Conservation (phyloP, 2,113 vertebrate genomes). For the Lonchura striata region DNA sequence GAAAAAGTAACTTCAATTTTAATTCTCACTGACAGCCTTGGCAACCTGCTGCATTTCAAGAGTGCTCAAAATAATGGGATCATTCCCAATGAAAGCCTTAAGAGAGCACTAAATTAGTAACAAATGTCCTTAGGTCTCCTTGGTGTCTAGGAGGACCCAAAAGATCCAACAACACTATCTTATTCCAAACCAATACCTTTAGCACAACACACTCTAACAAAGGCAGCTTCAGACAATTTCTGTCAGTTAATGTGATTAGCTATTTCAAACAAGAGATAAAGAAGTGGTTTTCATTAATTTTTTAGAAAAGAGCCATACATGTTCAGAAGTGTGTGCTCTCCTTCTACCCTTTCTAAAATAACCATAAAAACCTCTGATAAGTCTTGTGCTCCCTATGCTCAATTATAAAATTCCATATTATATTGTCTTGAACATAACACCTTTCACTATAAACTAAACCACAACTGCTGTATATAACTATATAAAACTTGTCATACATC, state of each 20-base stretch:
- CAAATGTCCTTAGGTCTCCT: not conserved
- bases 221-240: not conserved
- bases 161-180: not conserved
- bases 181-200: not conserved
- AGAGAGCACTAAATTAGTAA: not conserved
- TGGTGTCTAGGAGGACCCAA: not conserved
- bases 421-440: not conserved
- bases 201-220: not conserved
- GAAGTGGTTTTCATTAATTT: not conserved
- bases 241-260: not conserved
- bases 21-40: not conserved
- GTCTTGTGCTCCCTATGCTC: not conserved
- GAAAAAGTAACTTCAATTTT: not conserved
- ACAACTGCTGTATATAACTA: rapidly evolving
- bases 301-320: not conserved
- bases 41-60: not conserved
- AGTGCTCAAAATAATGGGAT: not conserved
- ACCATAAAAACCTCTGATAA: not conserved
- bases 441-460: not conserved
- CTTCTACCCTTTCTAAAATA: not conserved
- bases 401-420: not conserved
- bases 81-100: not conserved
- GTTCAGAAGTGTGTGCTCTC: not conserved
- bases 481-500: not conserved
- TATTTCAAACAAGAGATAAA: not conserved